These are phyloP conservation scores for Tor tambroides DNA, from an alignment of 2,113 vertebrate genomes.

Conservation along the genomic window DNA sequence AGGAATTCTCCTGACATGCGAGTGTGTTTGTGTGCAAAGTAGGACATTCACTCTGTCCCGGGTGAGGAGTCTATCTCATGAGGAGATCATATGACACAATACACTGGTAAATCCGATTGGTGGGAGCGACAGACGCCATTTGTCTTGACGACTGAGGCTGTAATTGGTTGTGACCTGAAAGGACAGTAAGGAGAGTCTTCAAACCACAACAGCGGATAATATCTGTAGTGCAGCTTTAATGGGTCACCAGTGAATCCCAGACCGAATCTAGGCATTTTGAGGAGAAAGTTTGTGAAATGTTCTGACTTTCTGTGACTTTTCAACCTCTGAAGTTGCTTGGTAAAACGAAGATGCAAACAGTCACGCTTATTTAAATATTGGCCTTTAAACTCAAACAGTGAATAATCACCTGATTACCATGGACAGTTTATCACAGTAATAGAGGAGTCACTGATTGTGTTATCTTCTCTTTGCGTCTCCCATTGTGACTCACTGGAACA, in stretches of 20 bases:
- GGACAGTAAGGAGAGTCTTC: conserved; percentile 5
- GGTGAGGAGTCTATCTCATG: conserved; percentile 48
- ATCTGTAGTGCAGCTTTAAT: background rate
- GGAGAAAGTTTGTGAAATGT: background rate
- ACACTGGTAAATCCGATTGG: conserved; percentile 52
- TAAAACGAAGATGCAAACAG: background rate
- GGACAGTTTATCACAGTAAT: background rate
- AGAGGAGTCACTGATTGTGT: conserved; percentile 5
- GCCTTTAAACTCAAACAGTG: conserved; percentile 1
- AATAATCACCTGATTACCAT: background rate
- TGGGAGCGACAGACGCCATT: conserved; percentile 44
- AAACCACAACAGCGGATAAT: background rate
- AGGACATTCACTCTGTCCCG: background rate
- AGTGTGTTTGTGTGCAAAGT: background rate
- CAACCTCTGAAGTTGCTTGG: background rate
- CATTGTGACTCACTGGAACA: conserved; percentile 64
- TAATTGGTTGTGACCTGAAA: conserved; percentile 43
- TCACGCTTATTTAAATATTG: background rate
- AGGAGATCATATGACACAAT: conserved; percentile 59
- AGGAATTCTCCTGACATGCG: conserved; percentile 44
- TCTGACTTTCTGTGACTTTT: background rate
- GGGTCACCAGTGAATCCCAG: background rate
- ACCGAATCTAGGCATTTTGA: background rate
- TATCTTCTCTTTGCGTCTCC: conserved; percentile 53
- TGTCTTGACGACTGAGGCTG: conserved; percentile 9